A percentile compares a stretch with the other conserved stretches of the same genome.
Conservation (phyloP, 2,113 vertebrate genomes). For the Apteryx mantelli region DNA sequence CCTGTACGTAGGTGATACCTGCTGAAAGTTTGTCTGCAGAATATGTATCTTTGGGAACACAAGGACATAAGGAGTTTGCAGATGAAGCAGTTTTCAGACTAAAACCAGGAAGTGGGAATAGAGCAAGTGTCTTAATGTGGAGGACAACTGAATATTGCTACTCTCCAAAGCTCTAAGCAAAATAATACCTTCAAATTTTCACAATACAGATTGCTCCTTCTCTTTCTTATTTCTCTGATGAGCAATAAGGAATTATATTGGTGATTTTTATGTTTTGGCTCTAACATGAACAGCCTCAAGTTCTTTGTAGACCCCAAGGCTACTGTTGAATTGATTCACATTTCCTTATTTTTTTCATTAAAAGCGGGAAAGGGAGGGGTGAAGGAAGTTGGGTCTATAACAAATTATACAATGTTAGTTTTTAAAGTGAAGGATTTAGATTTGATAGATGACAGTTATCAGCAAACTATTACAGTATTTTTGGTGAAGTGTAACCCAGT, state of each 20-base stretch:
- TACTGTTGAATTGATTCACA: background rate
- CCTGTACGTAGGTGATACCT: background rate
- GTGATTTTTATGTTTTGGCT: background rate
- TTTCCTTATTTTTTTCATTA: background rate
- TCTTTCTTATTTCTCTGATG: background rate
- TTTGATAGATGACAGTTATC: background rate
- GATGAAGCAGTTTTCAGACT: background rate
- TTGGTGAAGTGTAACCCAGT: background rate
- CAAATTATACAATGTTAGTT: background rate
- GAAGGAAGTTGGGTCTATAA: background rate
- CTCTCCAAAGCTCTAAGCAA: background rate
- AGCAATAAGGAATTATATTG: background rate
- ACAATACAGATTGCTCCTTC: background rate
- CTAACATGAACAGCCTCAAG: background rate
- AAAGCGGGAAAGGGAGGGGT: background rate
- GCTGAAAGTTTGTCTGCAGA: background rate
- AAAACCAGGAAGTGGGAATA: background rate
- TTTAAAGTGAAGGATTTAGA: background rate
- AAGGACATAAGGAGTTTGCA: background rate
- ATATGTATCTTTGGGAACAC: background rate
- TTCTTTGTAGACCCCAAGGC: background rate
- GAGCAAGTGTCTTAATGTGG: background rate
- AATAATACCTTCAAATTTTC: background rate
- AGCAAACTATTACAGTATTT: background rate
- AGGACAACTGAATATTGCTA: background rate